Conservation (phyloP, 2,797 vertebrate species). For the Pagetopsis macropterus region DNA sequence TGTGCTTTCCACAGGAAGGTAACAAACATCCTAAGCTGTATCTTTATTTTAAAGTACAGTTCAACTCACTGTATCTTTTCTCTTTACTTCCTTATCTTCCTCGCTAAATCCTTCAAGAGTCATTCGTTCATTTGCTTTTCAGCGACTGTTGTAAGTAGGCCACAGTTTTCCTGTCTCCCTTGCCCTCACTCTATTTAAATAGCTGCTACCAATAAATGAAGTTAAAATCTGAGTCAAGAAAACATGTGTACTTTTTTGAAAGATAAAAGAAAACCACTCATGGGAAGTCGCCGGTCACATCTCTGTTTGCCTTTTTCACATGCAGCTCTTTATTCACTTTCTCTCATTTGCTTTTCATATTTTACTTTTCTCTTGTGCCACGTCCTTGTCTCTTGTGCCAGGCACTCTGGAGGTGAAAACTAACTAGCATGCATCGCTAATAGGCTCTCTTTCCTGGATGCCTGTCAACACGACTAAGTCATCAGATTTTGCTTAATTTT, state of each 20-base stretch:
- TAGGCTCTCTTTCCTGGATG: background rate
- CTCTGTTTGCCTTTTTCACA: background rate
- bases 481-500: background rate
- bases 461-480: conserved; percentile 5
- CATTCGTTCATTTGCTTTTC: conserved; percentile 14
- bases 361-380: background rate
- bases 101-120: background rate
- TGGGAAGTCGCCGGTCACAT: background rate
- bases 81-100: background rate
- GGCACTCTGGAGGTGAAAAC: background rate
- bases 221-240: background rate
- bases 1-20: background rate
- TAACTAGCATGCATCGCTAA: background rate
- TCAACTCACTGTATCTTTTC: background rate
- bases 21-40: background rate
- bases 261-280: background rate
- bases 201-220: conserved; percentile 3
- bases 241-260: background rate
- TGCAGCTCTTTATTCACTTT: background rate
- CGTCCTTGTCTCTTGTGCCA: background rate
- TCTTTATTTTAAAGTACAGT: background rate
- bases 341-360: conserved; percentile 1
- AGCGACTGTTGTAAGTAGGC: conserved; percentile 13
- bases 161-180: background rate
- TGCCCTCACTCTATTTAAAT: background rate